Base-by-base conservation (phyloP, 2,797 vertebrate genomes). In the Echiichthys vipera region DNA sequence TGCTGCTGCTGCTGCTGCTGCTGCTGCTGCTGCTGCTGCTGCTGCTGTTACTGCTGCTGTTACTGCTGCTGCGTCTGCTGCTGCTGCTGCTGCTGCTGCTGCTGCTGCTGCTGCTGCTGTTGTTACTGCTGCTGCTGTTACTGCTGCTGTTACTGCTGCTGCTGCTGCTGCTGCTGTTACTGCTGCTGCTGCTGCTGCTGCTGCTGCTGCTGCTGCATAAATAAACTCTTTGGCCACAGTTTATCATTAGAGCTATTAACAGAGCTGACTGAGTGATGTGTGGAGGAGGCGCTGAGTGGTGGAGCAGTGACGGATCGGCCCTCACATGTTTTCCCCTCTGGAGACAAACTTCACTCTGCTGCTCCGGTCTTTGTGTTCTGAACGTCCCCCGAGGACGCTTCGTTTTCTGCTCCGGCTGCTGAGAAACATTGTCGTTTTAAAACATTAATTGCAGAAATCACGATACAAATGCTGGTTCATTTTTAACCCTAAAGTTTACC, bases 211-310 rank as follows among this genome's bases (percentile, higher is more conserved):
- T 45, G 65, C 0, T 77, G 55, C 37, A 74, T 65, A 84, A 84
- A 84, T 80, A 82, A 82, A 80, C 76, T 55, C n/a, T 47, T 4
- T 4, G 46, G 54, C 47, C 47, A 30, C 77, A 70, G 77, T 79
- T 79, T 79, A 77, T 72, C 71, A 56, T 37, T 34, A 1, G 40
- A 72, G 59, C 71, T 57, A 42, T 71, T 85, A 77, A 49, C 69
- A 2, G 50, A 55, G 42, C 20, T 1, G 56, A 3, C 74, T 83
- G 74, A 86, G 12, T 27, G 72, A 77, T 59, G 54, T 29, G 72
- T 34, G 18, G n/a, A 65, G 58, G 62, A 40, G 63, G 0, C 11
- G 67, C 49, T 62, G 65, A 73, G 68, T 22, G 73, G 25, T 46
- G 53, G 42, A 57, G 64, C 56, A 34, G 42, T 34, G 74, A 75